phyloP scores from a whole-genome alignment of 2,888 invertebrate genomes.

The Limenitis camilla region DNA sequence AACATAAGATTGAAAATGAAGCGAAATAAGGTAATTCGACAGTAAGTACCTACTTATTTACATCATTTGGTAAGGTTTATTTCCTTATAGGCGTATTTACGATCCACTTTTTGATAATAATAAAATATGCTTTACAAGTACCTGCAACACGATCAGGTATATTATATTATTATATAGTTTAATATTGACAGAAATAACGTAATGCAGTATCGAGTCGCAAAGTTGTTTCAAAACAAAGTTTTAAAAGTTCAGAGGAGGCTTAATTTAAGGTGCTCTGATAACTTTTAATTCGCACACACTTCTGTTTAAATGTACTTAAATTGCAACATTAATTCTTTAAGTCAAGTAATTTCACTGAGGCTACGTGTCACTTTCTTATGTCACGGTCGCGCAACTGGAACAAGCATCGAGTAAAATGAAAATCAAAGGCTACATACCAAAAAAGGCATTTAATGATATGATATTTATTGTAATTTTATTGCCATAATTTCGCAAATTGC shows the following conservation, averaged over 20 bases:
- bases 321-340: neutral
- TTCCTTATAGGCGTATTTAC: neutral
- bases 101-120: neutral
- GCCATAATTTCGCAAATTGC: neutral
- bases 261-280: neutral
- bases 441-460: neutral
- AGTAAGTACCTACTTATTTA: neutral
- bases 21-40: neutral
- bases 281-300: no score
- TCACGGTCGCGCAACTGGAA: neutral
- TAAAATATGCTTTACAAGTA: neutral
- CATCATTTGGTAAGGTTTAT: neutral
- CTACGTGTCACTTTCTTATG: slow-evolving; percentile 1
- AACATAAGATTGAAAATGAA: neutral
- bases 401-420: neutral
- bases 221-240: no score
- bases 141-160: no score
- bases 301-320: neutral
- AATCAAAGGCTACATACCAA: neutral
- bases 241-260: no score
- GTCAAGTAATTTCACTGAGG: neutral
- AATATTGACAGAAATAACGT: no score
- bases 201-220: no score
- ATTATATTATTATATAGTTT: no score
- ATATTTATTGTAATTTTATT: neutral